Percentiles rank a stretch among this genome's conserved stretches.
These are phyloP conservation scores for Lindbergichthys nudifrons DNA, from an alignment of 2,797 vertebrate species.

Conservation along the genomic window DNA sequence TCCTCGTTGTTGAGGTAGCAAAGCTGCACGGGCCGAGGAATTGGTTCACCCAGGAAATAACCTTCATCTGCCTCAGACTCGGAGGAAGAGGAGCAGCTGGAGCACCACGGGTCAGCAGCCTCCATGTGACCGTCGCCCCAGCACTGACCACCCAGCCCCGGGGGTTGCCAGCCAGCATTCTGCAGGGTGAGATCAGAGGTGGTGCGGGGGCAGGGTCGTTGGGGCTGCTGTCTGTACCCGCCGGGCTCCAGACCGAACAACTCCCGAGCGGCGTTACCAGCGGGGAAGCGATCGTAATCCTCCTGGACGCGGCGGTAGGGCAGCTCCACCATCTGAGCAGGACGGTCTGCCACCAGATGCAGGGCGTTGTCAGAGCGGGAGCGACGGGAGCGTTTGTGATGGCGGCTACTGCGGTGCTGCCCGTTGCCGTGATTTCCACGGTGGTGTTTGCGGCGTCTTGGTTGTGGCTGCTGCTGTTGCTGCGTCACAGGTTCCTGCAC, in stretches of 20 bases:
- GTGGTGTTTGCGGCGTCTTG: constrained; percentile 78
- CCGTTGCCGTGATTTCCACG: constrained; percentile 71
- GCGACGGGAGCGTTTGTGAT: constrained; percentile 90
- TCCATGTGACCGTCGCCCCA: constrained; percentile 76
- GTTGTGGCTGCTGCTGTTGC: constrained; percentile 73
- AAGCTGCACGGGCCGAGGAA: constrained; percentile 93
- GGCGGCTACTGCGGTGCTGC: constrained; percentile 86
- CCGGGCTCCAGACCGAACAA: constrained; percentile 82
- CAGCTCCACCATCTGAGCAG: constrained; percentile 87
- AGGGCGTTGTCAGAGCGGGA: constrained; percentile 97
- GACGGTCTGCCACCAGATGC: constrained; percentile 92
- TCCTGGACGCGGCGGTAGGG: constrained; percentile 90
- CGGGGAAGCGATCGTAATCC: constrained; percentile 91
- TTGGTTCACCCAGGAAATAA: constrained; percentile 95
- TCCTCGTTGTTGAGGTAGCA: constrained; percentile 96
- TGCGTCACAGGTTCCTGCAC: constrained; percentile 83
- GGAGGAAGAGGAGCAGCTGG: constrained; percentile 96
- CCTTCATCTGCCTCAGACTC: constrained; percentile 95
- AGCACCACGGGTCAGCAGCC: constrained; percentile 88
- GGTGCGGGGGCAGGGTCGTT: constrained; percentile 93
- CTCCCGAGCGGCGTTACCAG: constrained; percentile 89
- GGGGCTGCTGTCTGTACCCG: constrained; percentile 87
- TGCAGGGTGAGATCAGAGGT: constrained; percentile 97
- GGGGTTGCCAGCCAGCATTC: constrained; percentile 90
- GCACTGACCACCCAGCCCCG: constrained; percentile 66